phyloP scores from a whole-genome alignment of 64 coral and sea anemone genomes.

The Montipora efflorescens region DNA sequence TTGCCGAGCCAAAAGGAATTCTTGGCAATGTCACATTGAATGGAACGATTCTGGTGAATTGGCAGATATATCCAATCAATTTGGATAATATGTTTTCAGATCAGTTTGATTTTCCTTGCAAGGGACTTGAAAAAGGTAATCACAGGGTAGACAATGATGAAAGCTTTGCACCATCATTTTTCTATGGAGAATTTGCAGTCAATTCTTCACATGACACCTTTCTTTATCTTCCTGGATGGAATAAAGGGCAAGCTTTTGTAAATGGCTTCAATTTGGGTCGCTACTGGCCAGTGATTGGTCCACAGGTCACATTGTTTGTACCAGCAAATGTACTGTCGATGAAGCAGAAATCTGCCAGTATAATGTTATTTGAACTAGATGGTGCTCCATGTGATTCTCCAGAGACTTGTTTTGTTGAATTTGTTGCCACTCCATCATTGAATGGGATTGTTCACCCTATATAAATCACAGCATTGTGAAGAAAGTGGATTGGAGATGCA shows the following conservation, averaged over 20 bases:
- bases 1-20: slow-evolving; percentile 88
- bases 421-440: slow-evolving; percentile 60
- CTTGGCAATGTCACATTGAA: slow-evolving; percentile 76
- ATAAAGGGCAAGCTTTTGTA: slow-evolving; percentile 87
- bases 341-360: slow-evolving; percentile 35
- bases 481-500: neutral
- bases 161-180: slow-evolving; percentile 83
- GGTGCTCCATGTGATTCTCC: slow-evolving; percentile 71
- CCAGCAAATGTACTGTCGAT: slow-evolving; percentile 76
- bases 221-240: slow-evolving; percentile 80
- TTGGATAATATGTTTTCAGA: slow-evolving; percentile 33
- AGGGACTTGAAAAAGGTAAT: neutral
- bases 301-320: slow-evolving; percentile 80
- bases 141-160: neutral
- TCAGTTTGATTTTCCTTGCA: neutral
- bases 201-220: slow-evolving; percentile 68
- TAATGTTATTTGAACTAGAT: slow-evolving; percentile 82
- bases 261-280: slow-evolving; percentile 96
- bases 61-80: slow-evolving; percentile 82
- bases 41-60: slow-evolving; percentile 43
- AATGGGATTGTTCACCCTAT: slow-evolving; percentile 83
- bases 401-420: slow-evolving; percentile 73
- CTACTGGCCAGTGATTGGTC: slow-evolving; percentile 87
- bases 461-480: neutral
- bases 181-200: slow-evolving; percentile 74